Base-by-base conservation (phyloP, 1,140 invertebrate genomes). In the Coelopa frigida region DNA sequence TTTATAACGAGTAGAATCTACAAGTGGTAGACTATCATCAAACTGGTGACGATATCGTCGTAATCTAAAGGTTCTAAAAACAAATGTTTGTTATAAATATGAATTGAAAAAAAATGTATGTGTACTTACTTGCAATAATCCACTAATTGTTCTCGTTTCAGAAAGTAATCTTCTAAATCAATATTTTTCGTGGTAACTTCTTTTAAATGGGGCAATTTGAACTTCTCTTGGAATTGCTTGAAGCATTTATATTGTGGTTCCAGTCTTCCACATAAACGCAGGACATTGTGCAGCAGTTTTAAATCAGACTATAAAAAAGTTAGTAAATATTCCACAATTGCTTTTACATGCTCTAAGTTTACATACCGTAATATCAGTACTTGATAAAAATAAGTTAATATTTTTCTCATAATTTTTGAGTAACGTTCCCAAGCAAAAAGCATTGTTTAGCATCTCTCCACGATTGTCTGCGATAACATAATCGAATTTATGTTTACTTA, bases 31-130 rank as follows among this genome's bases (percentile, higher is more conserved):
- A 22, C 41, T 42, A 6, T 58, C 48, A 23, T 68, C 59, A 38
- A 52, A 68, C 33, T 68, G 64, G 52, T 68, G 59, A 2, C 61
- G 52, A 47, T 62, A 68, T 4, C 64, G 64, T 22, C 64, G 59
- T 27, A 68, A 37, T 5, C 64, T 63, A 35, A 53, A 65, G 17
- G 55, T 52, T 48, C 64, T 68, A n/a, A 32, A 53, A 49, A 26
- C 3, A 35, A 33, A 38, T 15, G 14, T 5, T 26, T 46, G 21
- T 32, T 26, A 42, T 14, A 46, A 38, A 21, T 17, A 29, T 27
- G 26, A 35, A 12, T n/a, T 14, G 12, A n/a, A 33, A 14, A 33
- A 33, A 37, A 15, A 40, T 27, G 26, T 42, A n/a, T 22, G 23
- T 44, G 5, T 44, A 33, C 40, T 40, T 44, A 68, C 64, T 62